These are phyloP conservation scores for Xanthia icteritia DNA, from an alignment of 2,888 invertebrate genomes.

Conservation along the genomic window DNA sequence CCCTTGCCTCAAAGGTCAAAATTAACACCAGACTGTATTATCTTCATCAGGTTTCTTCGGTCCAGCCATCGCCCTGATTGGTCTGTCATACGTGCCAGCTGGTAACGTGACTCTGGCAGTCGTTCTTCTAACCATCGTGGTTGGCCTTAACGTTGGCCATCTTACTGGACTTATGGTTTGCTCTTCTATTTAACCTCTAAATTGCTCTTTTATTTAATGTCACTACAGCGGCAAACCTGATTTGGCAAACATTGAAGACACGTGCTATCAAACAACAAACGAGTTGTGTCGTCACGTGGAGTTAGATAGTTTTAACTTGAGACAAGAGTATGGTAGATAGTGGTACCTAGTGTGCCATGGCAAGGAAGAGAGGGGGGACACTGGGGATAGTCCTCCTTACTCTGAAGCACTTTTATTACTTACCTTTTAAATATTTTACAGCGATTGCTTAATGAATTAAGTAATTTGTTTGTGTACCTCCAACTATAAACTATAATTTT, in stretches of 20 bases:
- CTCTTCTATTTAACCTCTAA: background rate
- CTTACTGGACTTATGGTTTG: constrained; percentile 92
- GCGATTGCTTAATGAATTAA: background rate
- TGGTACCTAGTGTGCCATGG: too few species aligned
- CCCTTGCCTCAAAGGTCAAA: background rate
- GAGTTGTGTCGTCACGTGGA: too few species aligned
- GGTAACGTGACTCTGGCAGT: constrained; percentile 90
- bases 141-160: constrained; percentile 93
- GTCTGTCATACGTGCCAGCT: constrained; percentile 87
- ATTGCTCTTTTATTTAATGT: background rate
- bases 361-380: too few species aligned
- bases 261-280: too few species aligned
- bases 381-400: too few species aligned
- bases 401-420: too few species aligned
- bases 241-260: background rate
- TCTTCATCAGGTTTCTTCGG: constrained; percentile 88
- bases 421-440: too few species aligned
- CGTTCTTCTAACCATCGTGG: constrained; percentile 91
- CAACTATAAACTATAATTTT: background rate
- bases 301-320: background rate
- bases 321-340: background rate
- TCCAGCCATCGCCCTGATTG: constrained; percentile 92
- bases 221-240: background rate
- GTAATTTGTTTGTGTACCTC: background rate
- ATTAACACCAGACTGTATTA: background rate